Percentiles rank a stretch among this genome's conserved stretches.
These are phyloP conservation scores for Drosophila diplacantha DNA, from an alignment of 2,888 invertebrate genomes.

Conservation along the genomic window DNA sequence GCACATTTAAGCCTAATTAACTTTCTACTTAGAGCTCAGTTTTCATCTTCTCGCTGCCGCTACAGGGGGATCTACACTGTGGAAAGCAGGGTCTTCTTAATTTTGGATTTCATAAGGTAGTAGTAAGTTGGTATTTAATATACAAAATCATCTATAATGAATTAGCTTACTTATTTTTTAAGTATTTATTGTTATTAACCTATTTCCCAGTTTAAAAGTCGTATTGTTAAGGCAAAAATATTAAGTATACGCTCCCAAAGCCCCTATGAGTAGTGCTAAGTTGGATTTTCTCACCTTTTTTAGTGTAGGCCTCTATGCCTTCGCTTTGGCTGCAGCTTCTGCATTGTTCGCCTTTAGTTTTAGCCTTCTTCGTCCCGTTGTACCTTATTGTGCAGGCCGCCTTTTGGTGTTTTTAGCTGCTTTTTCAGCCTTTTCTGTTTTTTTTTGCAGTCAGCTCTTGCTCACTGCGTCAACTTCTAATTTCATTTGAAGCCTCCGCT, in stretches of 20 bases:
- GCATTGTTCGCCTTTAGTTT: conserved; percentile 52
- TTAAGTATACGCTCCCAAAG: neutral
- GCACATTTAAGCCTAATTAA: conserved; percentile 74
- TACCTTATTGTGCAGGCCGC: conserved; percentile 37
- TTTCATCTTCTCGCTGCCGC: conserved; percentile 33
- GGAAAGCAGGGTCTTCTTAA: neutral
- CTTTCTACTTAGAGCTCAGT: conserved; percentile 69
- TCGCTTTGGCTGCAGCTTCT: conserved; percentile 38
- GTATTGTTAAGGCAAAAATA: neutral
- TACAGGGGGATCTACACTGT: conserved; percentile 44
- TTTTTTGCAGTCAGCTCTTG: conserved; percentile 23
- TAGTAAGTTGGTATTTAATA: too few species aligned
- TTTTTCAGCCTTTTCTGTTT: conserved; percentile 8
- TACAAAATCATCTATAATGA: too few species aligned
- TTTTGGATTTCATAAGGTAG: neutral
- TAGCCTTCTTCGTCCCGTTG: conserved; percentile 19
- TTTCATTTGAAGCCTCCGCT: conserved; percentile 63
- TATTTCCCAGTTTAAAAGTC: too few species aligned
- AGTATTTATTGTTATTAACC: too few species aligned
- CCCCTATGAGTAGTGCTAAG: neutral
- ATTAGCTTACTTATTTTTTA: too few species aligned
- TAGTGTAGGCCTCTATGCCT: conserved; percentile 19
- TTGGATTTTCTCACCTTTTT: neutral
- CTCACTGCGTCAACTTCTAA: conserved; percentile 71
- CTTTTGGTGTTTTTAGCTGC: conserved; percentile 30